Evolutionary conservation across 2,888 invertebrate species (phyloP).

Genomic region (Leptinotarsa peninsularis): DNA sequence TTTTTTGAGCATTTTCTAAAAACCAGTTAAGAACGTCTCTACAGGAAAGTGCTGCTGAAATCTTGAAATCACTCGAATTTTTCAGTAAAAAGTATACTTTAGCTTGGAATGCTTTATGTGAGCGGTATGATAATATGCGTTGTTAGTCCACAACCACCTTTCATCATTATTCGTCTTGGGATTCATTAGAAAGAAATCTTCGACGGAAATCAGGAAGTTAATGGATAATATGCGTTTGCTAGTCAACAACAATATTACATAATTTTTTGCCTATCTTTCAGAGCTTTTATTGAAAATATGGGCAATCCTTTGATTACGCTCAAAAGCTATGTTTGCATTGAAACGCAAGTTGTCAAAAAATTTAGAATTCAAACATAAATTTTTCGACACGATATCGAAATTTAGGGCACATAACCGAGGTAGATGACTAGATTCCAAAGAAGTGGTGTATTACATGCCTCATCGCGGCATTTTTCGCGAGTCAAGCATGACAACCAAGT

Average conservation of each 20-base stretch:
- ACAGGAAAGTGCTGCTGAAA: neutral
- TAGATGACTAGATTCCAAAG: too few relatives aligned
- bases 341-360: too few relatives aligned
- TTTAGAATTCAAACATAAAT: too few relatives aligned
- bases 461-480: too few relatives aligned
- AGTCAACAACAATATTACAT: neutral
- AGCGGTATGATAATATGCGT: neutral
- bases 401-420: too few relatives aligned
- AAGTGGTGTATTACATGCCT: too few relatives aligned
- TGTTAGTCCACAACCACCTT: neutral
- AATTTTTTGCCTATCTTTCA: neutral
- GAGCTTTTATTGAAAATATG: too few relatives aligned
- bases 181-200: neutral
- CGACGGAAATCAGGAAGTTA: neutral
- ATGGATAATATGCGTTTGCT: neutral
- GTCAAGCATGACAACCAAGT: too few relatives aligned
- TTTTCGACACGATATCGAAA: too few relatives aligned
- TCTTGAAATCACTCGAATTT: constrained; percentile 6
- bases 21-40: neutral
- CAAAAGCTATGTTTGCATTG: too few relatives aligned
- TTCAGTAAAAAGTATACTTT: neutral
- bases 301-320: too few relatives aligned
- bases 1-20: too few relatives aligned
- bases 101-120: neutral
- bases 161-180: neutral